Evolutionary conservation across 2,113 vertebrate genomes (phyloP).

Genomic region (Cheirogaleus medius): DNA sequence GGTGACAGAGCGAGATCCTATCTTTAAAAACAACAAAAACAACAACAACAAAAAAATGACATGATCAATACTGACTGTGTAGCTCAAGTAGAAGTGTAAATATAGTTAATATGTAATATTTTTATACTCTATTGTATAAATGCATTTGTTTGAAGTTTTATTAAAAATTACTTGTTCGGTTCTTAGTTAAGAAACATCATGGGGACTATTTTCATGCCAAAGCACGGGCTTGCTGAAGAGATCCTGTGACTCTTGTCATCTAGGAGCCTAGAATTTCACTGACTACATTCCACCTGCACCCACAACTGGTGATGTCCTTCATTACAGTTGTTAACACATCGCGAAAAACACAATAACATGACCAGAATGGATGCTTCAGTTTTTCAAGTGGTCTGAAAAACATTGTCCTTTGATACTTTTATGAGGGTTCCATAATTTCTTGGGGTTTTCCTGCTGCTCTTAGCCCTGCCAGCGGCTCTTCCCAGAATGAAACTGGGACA

Average conservation of each 20-base stretch:
- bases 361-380: constrained; percentile 57
- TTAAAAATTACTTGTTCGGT: not conserved
- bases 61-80: not conserved
- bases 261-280: not conserved
- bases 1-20: too few species aligned
- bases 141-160: constrained; percentile 31
- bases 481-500: constrained; percentile 81
- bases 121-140: not conserved
- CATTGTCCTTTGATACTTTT: constrained; percentile 72
- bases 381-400: constrained; percentile 70
- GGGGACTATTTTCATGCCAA: constrained; percentile 28
- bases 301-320: constrained; percentile 44
- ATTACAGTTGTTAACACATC: constrained; percentile 55
- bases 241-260: not conserved
- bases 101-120: not conserved
- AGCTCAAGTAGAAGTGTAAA: not conserved
- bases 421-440: constrained; percentile 78
- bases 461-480: constrained; percentile 70
- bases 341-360: not conserved
- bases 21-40: not conserved
- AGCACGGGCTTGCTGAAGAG: not conserved
- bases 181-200: not conserved
- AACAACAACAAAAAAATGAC: not conserved
- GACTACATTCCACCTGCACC: constrained; percentile 44
- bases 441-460: constrained; percentile 81